Evolutionary conservation across 2,888 invertebrate genomes (phyloP).

Genomic region (Melanostoma scalare): DNA sequence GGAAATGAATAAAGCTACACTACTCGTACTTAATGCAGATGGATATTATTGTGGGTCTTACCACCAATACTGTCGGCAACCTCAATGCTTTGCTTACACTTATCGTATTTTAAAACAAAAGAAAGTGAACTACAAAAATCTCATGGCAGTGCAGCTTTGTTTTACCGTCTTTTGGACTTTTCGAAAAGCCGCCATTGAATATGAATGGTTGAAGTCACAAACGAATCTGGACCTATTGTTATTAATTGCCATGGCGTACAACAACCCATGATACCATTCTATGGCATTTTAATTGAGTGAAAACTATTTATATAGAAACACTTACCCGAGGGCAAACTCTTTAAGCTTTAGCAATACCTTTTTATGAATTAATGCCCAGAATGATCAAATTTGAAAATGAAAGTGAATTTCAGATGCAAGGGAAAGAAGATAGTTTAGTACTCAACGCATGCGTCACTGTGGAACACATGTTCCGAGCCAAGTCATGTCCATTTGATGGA

Average conservation of each 20-base stretch:
- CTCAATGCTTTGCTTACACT: neutral
- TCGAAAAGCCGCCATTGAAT: slow-evolving; percentile 8
- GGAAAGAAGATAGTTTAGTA: slow-evolving; percentile 4
- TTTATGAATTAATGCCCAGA: neutral
- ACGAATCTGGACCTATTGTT: slow-evolving; percentile 11
- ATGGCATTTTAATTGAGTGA: slow-evolving; percentile 47
- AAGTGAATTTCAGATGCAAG: slow-evolving; percentile 37
- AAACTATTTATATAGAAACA: slow-evolving; percentile 23
- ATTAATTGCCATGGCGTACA: slow-evolving; percentile 32
- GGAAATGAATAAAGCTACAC: slow-evolving; percentile 31
- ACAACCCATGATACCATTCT: slow-evolving; percentile 20
- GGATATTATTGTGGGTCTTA: neutral
- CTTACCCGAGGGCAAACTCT: slow-evolving; percentile 29
- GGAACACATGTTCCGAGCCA: neutral
- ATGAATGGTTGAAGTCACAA: slow-evolving; percentile 5
- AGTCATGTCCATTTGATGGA: slow-evolving; percentile 5
- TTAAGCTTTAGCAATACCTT: neutral
- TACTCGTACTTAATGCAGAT: slow-evolving; percentile 16
- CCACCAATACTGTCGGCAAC: slow-evolving; percentile 8
- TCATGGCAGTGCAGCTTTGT: slow-evolving; percentile 22
- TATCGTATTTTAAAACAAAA: slow-evolving; percentile 35
- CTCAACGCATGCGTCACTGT: neutral
- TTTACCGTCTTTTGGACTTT: slow-evolving; percentile 26
- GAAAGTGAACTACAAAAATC: slow-evolving; percentile 38
- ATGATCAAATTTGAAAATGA: slow-evolving; percentile 43